phyloP scores from a whole-genome alignment of 2,888 invertebrate species.

The Ashinkailepas kermadecensis region DNA sequence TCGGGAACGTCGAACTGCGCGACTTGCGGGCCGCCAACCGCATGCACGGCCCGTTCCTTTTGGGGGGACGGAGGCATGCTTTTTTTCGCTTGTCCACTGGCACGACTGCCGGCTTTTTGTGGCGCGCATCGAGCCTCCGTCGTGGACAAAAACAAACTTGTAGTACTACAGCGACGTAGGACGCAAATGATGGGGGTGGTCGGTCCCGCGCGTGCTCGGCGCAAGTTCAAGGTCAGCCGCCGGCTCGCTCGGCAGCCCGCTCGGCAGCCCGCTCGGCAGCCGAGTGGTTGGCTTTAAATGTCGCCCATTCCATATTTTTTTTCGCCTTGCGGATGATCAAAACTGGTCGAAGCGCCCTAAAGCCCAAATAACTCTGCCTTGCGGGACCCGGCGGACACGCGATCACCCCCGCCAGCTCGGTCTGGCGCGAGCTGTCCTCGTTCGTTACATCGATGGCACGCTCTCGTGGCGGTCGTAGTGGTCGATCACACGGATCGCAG shows the following conservation, averaged over 20 bases:
- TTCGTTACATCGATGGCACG: background rate
- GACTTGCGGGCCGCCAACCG: no score
- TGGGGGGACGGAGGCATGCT: background rate
- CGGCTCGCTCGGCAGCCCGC: background rate
- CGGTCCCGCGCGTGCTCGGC: background rate
- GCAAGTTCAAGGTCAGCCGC: conserved; percentile 13
- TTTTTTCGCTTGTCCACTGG: background rate
- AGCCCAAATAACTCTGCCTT: background rate
- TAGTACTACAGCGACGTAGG: background rate
- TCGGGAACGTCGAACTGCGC: no score
- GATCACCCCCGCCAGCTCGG: no score
- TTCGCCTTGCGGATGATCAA: no score
- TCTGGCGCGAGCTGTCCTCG: background rate
- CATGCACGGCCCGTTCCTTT: no score
- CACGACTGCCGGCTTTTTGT: background rate
- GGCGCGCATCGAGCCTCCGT: background rate
- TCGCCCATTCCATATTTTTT: no score
- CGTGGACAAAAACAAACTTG: conserved; percentile 4
- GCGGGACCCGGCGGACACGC: no score
- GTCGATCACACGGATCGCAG: background rate
- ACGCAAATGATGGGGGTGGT: background rate
- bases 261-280: background rate
- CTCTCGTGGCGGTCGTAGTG: background rate
- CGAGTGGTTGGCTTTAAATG: background rate
- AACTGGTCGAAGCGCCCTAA: no score